Percentiles rank a stretch among this genome's conserved stretches.
Conservation (phyloP, 2,113 vertebrate species). For the Verasper variegatus region DNA sequence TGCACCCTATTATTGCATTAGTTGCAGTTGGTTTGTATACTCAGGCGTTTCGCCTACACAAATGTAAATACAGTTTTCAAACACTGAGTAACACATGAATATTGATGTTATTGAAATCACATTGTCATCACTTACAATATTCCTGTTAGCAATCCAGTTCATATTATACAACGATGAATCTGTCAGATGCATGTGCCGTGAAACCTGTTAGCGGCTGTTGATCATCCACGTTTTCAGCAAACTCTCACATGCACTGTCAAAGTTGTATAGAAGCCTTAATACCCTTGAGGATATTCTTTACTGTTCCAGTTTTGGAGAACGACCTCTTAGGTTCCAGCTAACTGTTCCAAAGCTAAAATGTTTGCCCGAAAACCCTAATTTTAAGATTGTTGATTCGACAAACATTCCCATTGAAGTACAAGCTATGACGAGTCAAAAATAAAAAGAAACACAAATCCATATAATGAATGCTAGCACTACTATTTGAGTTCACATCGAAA, state of each 20-base stretch:
- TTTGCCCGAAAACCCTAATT: slow-evolving; percentile 19
- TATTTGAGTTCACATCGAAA: slow-evolving; percentile 65
- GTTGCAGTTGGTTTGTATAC: slow-evolving; percentile 77
- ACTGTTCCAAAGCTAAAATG: slow-evolving; percentile 16
- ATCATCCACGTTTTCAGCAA: slow-evolving; percentile 25
- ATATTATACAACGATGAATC: slow-evolving; percentile 41
- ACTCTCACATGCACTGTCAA: slow-evolving; percentile 54
- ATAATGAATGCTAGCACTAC: slow-evolving; percentile 61
- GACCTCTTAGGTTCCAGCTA: slow-evolving; percentile 42
- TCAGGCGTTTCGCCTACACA: slow-evolving; percentile 68
- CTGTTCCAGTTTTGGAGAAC: slow-evolving; percentile 29
- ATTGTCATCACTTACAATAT: slow-evolving; percentile 57
- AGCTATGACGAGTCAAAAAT: slow-evolving; percentile 57
- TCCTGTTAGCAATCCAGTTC: slow-evolving; percentile 43
- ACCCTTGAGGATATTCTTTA: slow-evolving; percentile 44
- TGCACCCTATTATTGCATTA: slow-evolving; percentile 82
- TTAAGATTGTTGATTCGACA: slow-evolving; percentile 54
- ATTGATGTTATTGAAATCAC: slow-evolving; percentile 74
- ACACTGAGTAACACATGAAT: slow-evolving; percentile 74
- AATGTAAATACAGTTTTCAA: slow-evolving; percentile 74
- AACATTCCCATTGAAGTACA: slow-evolving; percentile 64
- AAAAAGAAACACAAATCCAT: slow-evolving; percentile 58
- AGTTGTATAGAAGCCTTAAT: slow-evolving; percentile 46
- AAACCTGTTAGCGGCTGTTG: too few relatives aligned
- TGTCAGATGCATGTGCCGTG: slow-evolving; percentile 25